Evolutionary conservation across 2,797 vertebrate genomes (phyloP).

Genomic region (Hipposideros larvatus): DNA sequence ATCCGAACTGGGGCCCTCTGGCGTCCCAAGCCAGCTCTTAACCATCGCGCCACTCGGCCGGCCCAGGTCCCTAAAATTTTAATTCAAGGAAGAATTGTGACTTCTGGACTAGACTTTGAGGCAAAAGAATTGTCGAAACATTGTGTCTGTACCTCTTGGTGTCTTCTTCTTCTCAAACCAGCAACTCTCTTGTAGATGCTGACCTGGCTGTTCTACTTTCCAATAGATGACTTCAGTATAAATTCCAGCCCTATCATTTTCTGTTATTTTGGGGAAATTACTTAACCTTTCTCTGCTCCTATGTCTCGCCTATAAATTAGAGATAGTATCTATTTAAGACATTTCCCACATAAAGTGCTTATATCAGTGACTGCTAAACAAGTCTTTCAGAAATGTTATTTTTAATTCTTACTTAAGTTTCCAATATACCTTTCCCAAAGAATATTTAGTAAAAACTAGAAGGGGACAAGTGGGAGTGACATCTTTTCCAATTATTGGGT

Average conservation of each 20-base stretch:
- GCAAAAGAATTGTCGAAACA: background rate
- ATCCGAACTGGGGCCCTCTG: too few species aligned
- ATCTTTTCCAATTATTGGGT: background rate
- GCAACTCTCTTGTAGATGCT: background rate
- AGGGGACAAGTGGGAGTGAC: background rate
- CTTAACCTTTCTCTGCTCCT: background rate
- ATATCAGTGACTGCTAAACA: background rate
- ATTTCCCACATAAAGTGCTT: background rate
- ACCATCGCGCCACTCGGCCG: too few species aligned
- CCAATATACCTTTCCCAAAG: background rate
- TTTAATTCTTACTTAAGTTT: background rate
- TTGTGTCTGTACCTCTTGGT: background rate
- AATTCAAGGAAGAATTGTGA: background rate
- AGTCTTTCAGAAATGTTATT: constrained; percentile 2
- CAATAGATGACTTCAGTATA: background rate
- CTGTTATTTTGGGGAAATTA: background rate
- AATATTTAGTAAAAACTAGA: background rate
- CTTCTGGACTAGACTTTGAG: background rate
- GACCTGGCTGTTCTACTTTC: background rate
- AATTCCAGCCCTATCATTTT: background rate
- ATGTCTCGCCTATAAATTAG: background rate
- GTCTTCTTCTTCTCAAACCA: background rate
- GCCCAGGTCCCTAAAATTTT: background rate
- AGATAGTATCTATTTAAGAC: background rate
- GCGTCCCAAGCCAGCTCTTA: too few species aligned